Evolutionary conservation across 2,888 invertebrate species (phyloP), one percentile per base, ranked within the genome.

Genomic region (Pandemis heparana): DNA sequence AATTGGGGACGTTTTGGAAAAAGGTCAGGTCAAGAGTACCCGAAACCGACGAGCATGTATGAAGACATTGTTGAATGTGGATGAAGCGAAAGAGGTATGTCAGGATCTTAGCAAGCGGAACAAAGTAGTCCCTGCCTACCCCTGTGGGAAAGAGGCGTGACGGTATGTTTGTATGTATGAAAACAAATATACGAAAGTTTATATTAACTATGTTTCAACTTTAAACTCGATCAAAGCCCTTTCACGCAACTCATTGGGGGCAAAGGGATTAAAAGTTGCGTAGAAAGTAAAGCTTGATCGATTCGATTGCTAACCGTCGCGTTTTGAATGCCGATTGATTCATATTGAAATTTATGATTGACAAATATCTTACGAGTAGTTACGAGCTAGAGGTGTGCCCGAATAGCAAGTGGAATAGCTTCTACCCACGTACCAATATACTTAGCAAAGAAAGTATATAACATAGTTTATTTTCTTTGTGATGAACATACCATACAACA

Each of bases 221-320:
- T 48, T 48, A n/a, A 5, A 48, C n/a, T 7, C 48, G n/a, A 48
- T 48, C n/a, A 48, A n/a, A n/a, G 48, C 48, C 48, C 48, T 32
- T 8, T 38, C 60, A n/a, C 14, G 32, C 7, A 38, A 38, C 53
- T 18, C 23, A 12, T 39, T 38, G n/a, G 39, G 56, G 43, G 68
- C 68, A 46, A 63, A 48, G 68, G 63, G 73, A 73, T 73, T 73
- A 68, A 16, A 8, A 48, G 59, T 64, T 63, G 39, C 62, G 46
- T 68, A 69, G 68, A 73, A 73, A 73, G 73, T 60, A 63, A 69
- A 73, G 56, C 73, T 59, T 73, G 73, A 73, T 63, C 59, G 73
- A 73, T 73, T 48, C 32, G 56, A 73, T 69, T 68, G 73, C 73
- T 69, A 69, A 69, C 63, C 64, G 59, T n/a, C 9, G 65, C 38